Evolutionary conservation across 2,113 vertebrate species (phyloP).

Genomic region (Symphodus melops): DNA sequence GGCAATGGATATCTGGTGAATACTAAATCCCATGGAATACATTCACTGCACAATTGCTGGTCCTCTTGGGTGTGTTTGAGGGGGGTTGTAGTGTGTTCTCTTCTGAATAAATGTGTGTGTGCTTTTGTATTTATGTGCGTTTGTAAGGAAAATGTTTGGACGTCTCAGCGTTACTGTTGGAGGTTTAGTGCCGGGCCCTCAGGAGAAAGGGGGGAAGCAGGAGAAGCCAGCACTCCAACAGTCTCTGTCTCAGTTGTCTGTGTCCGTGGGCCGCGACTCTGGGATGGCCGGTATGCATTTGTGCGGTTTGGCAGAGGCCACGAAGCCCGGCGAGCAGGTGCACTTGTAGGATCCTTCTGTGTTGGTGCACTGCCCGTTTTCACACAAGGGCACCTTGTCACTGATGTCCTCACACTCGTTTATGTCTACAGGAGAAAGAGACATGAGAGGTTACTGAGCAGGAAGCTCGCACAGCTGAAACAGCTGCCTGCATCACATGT

Average conservation of each 20-base stretch:
- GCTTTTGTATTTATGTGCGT: conserved; percentile 16
- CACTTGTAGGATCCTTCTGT: conserved; percentile 94
- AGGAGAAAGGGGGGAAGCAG: conserved; percentile 29
- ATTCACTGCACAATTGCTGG: conserved; percentile 72
- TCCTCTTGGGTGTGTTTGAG: conserved; percentile 57
- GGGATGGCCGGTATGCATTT: conserved; percentile 87
- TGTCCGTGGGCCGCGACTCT: conserved; percentile 31
- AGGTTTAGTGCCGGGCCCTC: conserved; percentile 70
- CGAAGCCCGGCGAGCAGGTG: conserved; percentile 86
- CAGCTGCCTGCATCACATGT: conserved; percentile 48
- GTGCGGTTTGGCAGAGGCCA: conserved; percentile 85
- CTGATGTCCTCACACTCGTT: conserved; percentile 93
- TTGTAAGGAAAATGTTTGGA: conserved; percentile 49
- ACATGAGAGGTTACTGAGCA: conserved; percentile 28
- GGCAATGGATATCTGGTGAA: conserved; percentile 71
- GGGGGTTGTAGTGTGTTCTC: conserved; percentile 17
- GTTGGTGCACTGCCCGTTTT: conserved; percentile 88
- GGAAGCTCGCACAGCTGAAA: conserved; percentile 30
- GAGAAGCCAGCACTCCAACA: conserved; percentile 32
- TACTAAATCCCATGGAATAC: conserved; percentile 71
- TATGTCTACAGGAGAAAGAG: conserved; percentile 84
- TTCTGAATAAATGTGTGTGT: conserved; percentile 29
- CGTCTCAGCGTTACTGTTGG: conserved; percentile 71
- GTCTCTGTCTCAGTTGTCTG: conserved; percentile 70
- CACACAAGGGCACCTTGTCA: conserved; percentile 87